Conservation (phyloP, 2,113 vertebrate genomes). For the Pollimyrus isidori region DNA sequence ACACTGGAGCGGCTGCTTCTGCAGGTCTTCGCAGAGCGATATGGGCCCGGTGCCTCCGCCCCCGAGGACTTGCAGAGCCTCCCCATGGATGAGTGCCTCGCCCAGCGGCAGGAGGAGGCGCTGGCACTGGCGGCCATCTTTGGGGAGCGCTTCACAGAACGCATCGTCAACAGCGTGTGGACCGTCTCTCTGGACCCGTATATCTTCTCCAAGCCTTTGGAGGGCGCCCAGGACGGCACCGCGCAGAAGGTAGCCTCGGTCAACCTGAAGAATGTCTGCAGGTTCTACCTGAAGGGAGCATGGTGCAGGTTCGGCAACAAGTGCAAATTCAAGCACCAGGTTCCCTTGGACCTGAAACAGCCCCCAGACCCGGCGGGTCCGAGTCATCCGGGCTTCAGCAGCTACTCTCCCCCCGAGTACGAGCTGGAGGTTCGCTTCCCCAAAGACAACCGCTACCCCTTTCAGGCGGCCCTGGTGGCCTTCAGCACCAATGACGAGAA, state of each 20-base stretch:
- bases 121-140: conserved; percentile 84
- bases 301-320: conserved; percentile 78
- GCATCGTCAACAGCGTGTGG: conserved; percentile 83
- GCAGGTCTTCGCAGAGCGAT: conserved; percentile 75
- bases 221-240: conserved; percentile 35
- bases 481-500: conserved; percentile 82
- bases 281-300: conserved; percentile 74
- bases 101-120: conserved; percentile 80
- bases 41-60: conserved; percentile 58
- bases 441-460: conserved; percentile 78
- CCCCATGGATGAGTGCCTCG: conserved; percentile 69
- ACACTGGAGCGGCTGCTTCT: conserved; percentile 77
- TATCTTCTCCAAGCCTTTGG: conserved; percentile 49
- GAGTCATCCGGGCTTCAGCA: conserved; percentile 58
- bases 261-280: conserved; percentile 61
- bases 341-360: conserved; percentile 46
- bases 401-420: conserved; percentile 66
- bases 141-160: conserved; percentile 83
- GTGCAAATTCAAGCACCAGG: conserved; percentile 81
- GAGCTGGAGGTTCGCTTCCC: conserved; percentile 88
- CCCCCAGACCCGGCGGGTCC: conserved; percentile 40
- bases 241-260: conserved; percentile 28
- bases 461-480: conserved; percentile 81
- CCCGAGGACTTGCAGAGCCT: conserved; percentile 44
- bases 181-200: conserved; percentile 70